Evolutionary conservation across 2,888 invertebrate genomes (phyloP).

Genomic region (Sphaerophoria rueppellii): DNA sequence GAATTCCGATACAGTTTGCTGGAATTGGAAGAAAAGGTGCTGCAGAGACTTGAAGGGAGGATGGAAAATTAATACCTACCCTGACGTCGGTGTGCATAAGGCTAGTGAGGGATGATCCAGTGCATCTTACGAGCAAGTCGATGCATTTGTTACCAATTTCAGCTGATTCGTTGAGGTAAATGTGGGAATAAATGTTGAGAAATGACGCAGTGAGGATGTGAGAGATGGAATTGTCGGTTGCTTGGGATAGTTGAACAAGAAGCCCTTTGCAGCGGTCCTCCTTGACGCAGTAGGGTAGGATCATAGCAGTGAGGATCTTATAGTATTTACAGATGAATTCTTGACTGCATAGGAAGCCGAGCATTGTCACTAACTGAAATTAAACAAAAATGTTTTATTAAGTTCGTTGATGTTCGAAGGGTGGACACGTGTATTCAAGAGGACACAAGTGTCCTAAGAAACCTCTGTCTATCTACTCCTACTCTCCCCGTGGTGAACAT

Average conservation of each 20-base stretch:
- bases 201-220: constrained; percentile 87
- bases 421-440: no score
- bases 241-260: constrained; percentile 82
- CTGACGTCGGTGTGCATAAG: constrained; percentile 85
- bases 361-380: constrained; percentile 84
- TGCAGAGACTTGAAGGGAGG: constrained; percentile 77
- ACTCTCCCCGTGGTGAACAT: no score
- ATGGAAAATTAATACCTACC: constrained; percentile 73
- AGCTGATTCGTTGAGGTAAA: constrained; percentile 86
- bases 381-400: no score
- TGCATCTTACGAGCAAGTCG: constrained; percentile 85
- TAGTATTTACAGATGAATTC: constrained; percentile 88
- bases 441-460: no score
- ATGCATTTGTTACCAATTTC: constrained; percentile 85
- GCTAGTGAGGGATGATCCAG: constrained; percentile 84
- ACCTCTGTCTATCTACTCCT: no score
- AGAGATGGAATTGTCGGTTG: constrained; percentile 79
- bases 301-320: constrained; percentile 87
- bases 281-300: constrained; percentile 84
- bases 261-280: constrained; percentile 83
- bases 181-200: constrained; percentile 87
- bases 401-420: no score
- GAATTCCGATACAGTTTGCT: constrained; percentile 81
- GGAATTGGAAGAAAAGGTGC: constrained; percentile 79
- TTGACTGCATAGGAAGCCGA: constrained; percentile 87